Percentiles rank a stretch among this genome's conserved stretches.
phyloP scores from a whole-genome alignment of 2,888 invertebrate genomes.

The Pristionchus entomophagus region DNA sequence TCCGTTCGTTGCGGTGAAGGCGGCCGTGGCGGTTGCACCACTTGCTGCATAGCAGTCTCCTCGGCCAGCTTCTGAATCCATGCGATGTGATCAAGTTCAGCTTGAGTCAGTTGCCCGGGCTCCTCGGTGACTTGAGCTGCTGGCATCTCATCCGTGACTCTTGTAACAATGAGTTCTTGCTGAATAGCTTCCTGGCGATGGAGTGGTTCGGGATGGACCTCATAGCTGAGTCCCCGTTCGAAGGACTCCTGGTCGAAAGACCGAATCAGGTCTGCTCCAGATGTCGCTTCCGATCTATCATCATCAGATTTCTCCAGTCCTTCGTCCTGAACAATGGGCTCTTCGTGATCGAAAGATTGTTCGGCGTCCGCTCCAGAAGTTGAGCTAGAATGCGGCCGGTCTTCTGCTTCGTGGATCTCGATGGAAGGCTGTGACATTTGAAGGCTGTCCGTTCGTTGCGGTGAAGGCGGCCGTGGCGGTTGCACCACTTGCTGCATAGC shows the following conservation, averaged over 20 bases:
- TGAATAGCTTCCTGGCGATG: background rate
- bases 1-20: background rate
- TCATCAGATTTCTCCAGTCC: background rate
- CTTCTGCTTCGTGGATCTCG: conserved; percentile 41
- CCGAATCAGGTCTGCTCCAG: conserved; percentile 47
- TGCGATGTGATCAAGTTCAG: conserved; percentile 54
- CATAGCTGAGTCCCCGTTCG: conserved; percentile 22
- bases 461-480: background rate
- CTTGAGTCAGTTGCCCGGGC: conserved; percentile 50
- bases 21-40: background rate
- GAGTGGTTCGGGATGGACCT: background rate
- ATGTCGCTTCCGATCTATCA: background rate
- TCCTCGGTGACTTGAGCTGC: too few relatives aligned
- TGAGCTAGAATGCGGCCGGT: conserved; percentile 19
- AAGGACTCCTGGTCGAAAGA: conserved; percentile 50
- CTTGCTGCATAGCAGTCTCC: conserved; percentile 30
- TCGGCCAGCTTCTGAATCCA: conserved; percentile 50
- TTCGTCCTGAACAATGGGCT: background rate
- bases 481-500: conserved; percentile 12
- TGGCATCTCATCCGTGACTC: too few relatives aligned
- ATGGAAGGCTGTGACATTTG: background rate
- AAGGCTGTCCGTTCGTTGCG: background rate
- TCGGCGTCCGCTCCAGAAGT: conserved; percentile 48
- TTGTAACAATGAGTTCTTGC: background rate
- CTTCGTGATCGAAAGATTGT: conserved; percentile 13